Evolutionary conservation across 2,888 invertebrate genomes (phyloP).

Genomic region (Tridacna gigas): DNA sequence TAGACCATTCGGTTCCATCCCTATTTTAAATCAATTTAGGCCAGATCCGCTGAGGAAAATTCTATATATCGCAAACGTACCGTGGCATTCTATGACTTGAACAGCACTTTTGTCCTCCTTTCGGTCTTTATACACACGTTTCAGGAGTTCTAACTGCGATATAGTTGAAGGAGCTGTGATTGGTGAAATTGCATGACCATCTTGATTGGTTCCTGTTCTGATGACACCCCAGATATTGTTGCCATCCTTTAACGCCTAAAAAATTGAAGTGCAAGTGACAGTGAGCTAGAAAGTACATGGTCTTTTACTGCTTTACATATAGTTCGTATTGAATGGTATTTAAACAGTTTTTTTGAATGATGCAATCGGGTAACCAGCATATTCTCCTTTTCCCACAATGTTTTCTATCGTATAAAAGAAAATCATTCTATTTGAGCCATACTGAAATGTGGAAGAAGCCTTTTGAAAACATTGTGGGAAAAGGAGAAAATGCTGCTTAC

Average conservation of each 20-base stretch:
- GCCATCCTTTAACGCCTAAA: conserved; percentile 36
- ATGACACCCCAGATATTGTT: conserved; percentile 61
- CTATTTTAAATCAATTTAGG: not conserved
- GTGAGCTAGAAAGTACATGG: too few relatives aligned
- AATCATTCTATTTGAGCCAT: too few relatives aligned
- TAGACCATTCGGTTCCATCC: not conserved
- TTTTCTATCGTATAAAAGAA: too few relatives aligned
- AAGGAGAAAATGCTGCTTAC: too few relatives aligned
- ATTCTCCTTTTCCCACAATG: conserved; percentile 6
- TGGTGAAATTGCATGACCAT: conserved; percentile 54
- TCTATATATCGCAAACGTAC: conserved; percentile 22
- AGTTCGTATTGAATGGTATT: too few relatives aligned
- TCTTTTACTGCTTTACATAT: too few relatives aligned
- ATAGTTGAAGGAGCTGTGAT: conserved; percentile 59
- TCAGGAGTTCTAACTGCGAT: conserved; percentile 49
- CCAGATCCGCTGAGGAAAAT: not conserved
- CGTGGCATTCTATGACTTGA: conserved; percentile 59
- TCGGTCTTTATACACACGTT: conserved; percentile 40
- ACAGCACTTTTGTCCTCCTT: conserved; percentile 29
- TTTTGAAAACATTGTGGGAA: too few relatives aligned
- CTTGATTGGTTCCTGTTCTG: conserved; percentile 57
- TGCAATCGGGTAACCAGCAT: not conserved
- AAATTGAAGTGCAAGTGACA: not conserved
- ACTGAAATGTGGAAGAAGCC: too few relatives aligned
- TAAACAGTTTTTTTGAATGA: too few relatives aligned